Evolutionary conservation across 2,888 invertebrate species (phyloP).

Genomic region (Saturnia pavonia): DNA sequence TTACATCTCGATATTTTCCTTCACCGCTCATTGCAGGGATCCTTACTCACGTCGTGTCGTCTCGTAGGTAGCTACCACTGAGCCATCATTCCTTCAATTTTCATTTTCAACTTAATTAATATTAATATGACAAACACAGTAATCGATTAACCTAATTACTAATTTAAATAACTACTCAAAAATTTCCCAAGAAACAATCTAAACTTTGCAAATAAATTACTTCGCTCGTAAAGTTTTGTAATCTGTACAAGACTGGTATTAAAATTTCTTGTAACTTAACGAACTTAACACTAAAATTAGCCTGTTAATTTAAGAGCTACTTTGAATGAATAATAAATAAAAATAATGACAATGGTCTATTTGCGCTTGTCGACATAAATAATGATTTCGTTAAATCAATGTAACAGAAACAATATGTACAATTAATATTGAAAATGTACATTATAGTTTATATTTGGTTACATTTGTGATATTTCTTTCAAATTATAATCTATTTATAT

Average conservation of each 20-base stretch:
- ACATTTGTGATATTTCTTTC: no score
- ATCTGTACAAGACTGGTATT: not conserved
- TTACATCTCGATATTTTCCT: no score
- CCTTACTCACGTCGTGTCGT: no score
- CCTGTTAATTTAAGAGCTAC: not conserved
- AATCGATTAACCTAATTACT: not conserved
- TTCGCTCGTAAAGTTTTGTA: not conserved
- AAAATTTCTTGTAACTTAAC: not conserved
- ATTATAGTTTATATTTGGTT: no score
- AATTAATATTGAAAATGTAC: not conserved
- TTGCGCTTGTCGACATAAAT: not conserved
- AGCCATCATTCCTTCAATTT: no score
- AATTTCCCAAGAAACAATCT: not conserved
- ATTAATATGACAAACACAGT: not conserved
- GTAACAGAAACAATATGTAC: not conserved
- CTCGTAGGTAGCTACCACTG: no score
- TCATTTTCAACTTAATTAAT: no score
- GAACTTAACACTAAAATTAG: not conserved
- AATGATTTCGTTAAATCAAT: not conserved
- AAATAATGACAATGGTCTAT: not conserved
- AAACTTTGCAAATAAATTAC: conserved; percentile 6
- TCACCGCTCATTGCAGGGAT: no score
- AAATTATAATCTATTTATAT: no score
- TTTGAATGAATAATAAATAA: not conserved
- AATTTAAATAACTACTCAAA: not conserved